Evolutionary conservation across 2,113 vertebrate species (phyloP), one percentile per base, ranked within the genome.

Genomic region (Albula glossodonta): DNA sequence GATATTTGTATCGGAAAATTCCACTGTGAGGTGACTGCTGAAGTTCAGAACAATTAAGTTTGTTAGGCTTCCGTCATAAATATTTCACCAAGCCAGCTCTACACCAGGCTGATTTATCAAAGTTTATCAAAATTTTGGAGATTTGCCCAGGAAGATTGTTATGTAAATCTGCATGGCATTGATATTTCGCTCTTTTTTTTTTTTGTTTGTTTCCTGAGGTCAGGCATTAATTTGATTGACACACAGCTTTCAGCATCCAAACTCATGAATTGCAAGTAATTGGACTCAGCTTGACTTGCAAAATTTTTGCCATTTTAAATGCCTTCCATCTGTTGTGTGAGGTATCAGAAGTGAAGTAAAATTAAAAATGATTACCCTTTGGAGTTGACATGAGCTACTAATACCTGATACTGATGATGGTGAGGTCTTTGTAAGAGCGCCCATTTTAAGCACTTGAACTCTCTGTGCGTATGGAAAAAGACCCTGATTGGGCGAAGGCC

Each of bases 1-100:
- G 90, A 92, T 92, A 89, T 91, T 90, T 92, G 90, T 90, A 89
- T 84, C 87, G 88, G 86, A 83, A 88, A 85, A 80, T 86, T 88
- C 87, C 87, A 51, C 51, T 48, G 8, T 74, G n/a, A 8, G n/a
- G 22, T 9, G 25, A 31, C 70, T 74, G n/a, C 70, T 25, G 15
- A n/a, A 8, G 22, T 25, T 19, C 57, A 31, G 70, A 49, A 74
- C 83, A 84, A 52, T 57, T 41, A 31, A 57, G 25, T 74, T 74
- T 8, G 9, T 31, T 74, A 10, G 70, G 70, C 22, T 25, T 74
- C 60, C 60, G 66, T 83, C 31, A 66, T 3, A 41, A 49, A 53
- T 82, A 74, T 74, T 11, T 22, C 80, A 82, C 22, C 5, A 9
- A 51, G 31, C 31, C 31, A 1, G 31, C 56, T 82, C 51, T 56